Evolutionary conservation across 2,797 vertebrate species (phyloP), one percentile per base, ranked within the genome.

Genomic region (Thripadectes ignobilis): DNA sequence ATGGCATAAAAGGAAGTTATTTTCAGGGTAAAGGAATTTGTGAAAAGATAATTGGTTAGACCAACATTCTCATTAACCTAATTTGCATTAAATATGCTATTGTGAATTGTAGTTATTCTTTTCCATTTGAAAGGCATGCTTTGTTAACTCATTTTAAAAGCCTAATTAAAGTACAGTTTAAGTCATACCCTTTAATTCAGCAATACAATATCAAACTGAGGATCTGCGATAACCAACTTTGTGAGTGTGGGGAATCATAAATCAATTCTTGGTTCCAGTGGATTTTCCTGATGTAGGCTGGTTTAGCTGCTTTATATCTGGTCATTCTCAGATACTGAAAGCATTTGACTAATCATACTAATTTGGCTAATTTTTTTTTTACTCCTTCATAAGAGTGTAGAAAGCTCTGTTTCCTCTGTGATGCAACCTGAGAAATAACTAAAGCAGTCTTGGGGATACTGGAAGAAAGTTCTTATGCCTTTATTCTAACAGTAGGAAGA

Each of bases 1-100:
- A 80, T 86, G 34, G 24, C 67, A 61, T 92, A 92, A 95, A 92
- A 91, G 45, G 63, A 93, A 90, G 67, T 96, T 95, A 94, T 94
- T 94, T 92, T 94, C 88, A 82, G 82, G 75, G 63, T 85, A 88
- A 86, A 89, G 75, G 73, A 77, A 88, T 94, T 93, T 94, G 41
- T 93, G 81, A 89, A 85, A 92, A 94, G 89, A 94, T 95, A 96
- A 97, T 96, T 93, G 89, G 73, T 88, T 94, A 94, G 88, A 94
- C 81, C 92, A 96, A 88, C 80, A 94, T 97, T 96, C 86, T 97
- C 89, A 93, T 95, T 96, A 91, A 93, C 94, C 79, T 96, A 88
- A 96, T 95, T 93, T 96, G 91, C 92, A 94, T 96, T 94, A 82
- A 96, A 92, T 94, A 32, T 94, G 89, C 88, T 94, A 32, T 85